Evolutionary conservation across 2,797 vertebrate species (phyloP), one percentile per base, ranked within the genome.

Genomic region (Momotus momota): DNA sequence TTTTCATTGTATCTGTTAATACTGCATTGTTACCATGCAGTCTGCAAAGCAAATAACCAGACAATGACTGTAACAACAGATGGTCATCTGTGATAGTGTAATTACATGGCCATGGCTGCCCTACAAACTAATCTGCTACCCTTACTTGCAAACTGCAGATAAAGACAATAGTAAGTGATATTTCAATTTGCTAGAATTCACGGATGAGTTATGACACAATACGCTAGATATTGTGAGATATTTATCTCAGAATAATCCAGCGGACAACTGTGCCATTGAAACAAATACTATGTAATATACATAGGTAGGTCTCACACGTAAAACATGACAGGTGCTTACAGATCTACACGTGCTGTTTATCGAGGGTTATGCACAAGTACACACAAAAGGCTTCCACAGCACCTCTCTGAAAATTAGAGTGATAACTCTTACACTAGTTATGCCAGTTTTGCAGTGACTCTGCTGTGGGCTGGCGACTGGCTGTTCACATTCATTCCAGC

Each of bases 1-100:
- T 96, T 95, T 96, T 93, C 87, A 96, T 97, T 95, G 95, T 69
- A 4, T 5, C 33, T 83, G 66, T 64, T 96, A 95, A 97, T 83
- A 62, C 20, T 78, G 72, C 29, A 16, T 80, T 93, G 67, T 93
- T 94, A 85, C 81, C 29, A 74, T 27, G 41, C 67, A 89, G 82
- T 88, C 71, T 93, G 82, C 81, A 86, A 96, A 91, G 81, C 71
- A 97, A 96, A 90, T 93, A 88, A 81, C 31, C 73, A 89, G 81
- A 88, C 49, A 73, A 82, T 8, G 31, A 92, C 29, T 69, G 49
- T 48, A 93, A 85, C 84, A 96, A 94, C 93, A 96, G 93, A 96
- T 92, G 95, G 96, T 85, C 90, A 93, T 88, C 93, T 95, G 82
- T 91, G 93, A 81, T 54, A 48, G 6, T 81, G 75, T 90, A 95